Conservation (phyloP, 1,140 invertebrate species). For the Berghia stephanieae region DNA sequence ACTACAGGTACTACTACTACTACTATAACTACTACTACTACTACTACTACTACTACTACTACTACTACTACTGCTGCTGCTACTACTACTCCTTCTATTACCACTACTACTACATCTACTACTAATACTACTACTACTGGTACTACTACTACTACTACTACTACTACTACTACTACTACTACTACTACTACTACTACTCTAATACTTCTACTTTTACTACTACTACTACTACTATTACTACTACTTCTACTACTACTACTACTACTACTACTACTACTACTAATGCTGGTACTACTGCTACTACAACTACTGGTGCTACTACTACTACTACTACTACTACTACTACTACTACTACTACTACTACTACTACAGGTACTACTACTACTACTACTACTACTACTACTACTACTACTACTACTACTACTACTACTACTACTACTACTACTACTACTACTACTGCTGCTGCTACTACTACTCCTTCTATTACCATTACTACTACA, state of each 20-base stretch:
- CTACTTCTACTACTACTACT: constrained; percentile 14
- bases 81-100: constrained; percentile 14
- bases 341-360: constrained; percentile 22
- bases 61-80: constrained; percentile 19
- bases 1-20: constrained; percentile 22
- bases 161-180: background rate
- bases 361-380: constrained; percentile 22
- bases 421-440: constrained; percentile 23
- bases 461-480: constrained; percentile 16
- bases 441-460: constrained; percentile 18
- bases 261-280: constrained; percentile 13
- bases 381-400: constrained; percentile 18
- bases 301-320: constrained; percentile 11
- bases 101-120: constrained; percentile 15
- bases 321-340: constrained; percentile 23
- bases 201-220: constrained; percentile 8
- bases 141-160: constrained; percentile 6
- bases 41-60: constrained; percentile 20
- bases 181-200: constrained; percentile 10
- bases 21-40: constrained; percentile 11
- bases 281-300: constrained; percentile 15
- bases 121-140: background rate
- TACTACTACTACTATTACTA: constrained; percentile 19
- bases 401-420: constrained; percentile 18
- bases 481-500: constrained; percentile 5